Base-by-base conservation (phyloP, 2,797 vertebrate species). In the Meriones psammophilus region DNA sequence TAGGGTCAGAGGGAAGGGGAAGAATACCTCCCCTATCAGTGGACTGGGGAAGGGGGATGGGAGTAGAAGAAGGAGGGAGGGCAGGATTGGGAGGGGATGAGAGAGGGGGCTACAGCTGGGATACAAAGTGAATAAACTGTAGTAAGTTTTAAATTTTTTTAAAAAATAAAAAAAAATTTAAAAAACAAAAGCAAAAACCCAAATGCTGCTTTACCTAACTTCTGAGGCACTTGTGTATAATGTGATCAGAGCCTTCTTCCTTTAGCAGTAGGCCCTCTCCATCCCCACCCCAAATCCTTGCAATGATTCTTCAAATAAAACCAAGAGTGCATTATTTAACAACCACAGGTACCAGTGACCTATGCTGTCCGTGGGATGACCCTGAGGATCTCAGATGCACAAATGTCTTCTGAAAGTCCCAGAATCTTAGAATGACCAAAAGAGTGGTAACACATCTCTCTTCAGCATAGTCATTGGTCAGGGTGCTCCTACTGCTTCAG, bases 301-400 rank as follows among this genome's bases (percentile, higher is more conserved):
- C 9, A 89, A 85, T 46, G 62, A 88, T 50, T 85, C 68, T 96
- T 94, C 77, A 89, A 80, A 36, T 39, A 64, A 88, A 89, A n/a
- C 66, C 58, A 64, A 39, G 60, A 8, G 22, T n/a, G 5, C 17
- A 73, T 93, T 46, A 69, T 46, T 84, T 89, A 77, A 91, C 42
- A 88, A 8, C 56, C 76, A 8, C 10, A 94, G 86, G 24, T 39
- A 89, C 66, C 3, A 13, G 18, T 26, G 74, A 66, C 42, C 81
- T 30, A 24, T 1, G 0, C 20, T 66, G n/a, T 28, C 68, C 33
- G n/a, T 10, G 10, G 20, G 15, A 46, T 73, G 5, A 60, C 74
- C 56, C 17, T 68, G 28, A 73, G 56, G n/a, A 26, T 77, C 74
- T 80, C 42, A 73, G 58, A 73, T 8, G 30, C 76, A 77, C 33